phyloP scores from a whole-genome alignment of 2,797 vertebrate species.

The Salarias fasciatus region DNA sequence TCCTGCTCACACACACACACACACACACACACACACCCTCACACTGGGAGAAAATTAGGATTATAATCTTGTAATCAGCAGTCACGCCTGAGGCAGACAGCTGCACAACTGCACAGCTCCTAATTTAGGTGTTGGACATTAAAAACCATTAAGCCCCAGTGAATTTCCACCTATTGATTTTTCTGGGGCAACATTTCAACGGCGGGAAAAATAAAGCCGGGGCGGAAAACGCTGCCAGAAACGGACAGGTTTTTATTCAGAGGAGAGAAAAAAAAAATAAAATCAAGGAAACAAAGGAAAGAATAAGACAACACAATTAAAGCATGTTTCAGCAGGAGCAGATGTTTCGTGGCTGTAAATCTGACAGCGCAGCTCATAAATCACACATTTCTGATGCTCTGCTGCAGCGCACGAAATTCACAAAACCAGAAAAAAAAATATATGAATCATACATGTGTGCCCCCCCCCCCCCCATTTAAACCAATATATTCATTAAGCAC shows the following conservation, averaged over 20 bases:
- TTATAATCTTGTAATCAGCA: constrained; percentile 71
- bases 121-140: constrained; percentile 62
- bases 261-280: background rate
- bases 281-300: constrained; percentile 5
- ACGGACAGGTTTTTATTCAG: background rate
- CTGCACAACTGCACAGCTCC: constrained; percentile 62
- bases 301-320: constrained; percentile 3
- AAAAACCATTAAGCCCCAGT: constrained; percentile 63
- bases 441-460: constrained; percentile 1
- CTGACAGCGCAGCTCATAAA: constrained; percentile 1
- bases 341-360: background rate
- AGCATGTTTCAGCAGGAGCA: constrained; percentile 12
- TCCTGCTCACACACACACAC: background rate
- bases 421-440: background rate
- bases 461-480: constrained; percentile 46
- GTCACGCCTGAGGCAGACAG: constrained; percentile 63
- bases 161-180: constrained; percentile 62
- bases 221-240: constrained; percentile 18
- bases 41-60: constrained; percentile 59
- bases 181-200: constrained; percentile 55
- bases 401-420: no score
- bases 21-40: constrained; percentile 3
- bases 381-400: background rate
- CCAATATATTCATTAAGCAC: constrained; percentile 73
- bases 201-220: constrained; percentile 28